phyloP scores from a whole-genome alignment of 2,113 vertebrate species.

The Laticauda colubrina region DNA sequence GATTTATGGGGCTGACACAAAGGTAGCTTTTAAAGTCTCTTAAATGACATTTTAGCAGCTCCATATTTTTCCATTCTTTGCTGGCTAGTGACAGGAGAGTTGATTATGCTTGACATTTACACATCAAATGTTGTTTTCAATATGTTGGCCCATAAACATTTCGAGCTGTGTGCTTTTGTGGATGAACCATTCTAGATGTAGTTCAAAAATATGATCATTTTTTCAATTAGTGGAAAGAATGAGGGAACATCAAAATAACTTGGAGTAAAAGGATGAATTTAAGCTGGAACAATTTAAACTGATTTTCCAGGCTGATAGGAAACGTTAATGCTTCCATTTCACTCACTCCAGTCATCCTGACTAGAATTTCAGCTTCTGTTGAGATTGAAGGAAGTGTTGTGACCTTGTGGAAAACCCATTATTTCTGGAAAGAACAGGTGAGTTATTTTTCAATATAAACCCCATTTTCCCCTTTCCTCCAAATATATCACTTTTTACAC shows the following conservation, averaged over 20 bases:
- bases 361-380: background rate
- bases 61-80: background rate
- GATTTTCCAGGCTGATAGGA: slow-evolving; percentile 22
- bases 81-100: slow-evolving; percentile 24
- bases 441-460: background rate
- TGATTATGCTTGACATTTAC: slow-evolving; percentile 50
- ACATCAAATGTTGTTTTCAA: slow-evolving; percentile 50
- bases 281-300: slow-evolving; percentile 58
- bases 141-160: slow-evolving; percentile 15
- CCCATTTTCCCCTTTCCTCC: background rate
- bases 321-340: slow-evolving; percentile 27
- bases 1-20: background rate
- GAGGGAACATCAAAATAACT: slow-evolving; percentile 43
- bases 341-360: too few relatives aligned
- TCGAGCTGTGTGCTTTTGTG: slow-evolving; percentile 32
- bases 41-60: background rate
- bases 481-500: background rate
- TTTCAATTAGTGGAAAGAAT: slow-evolving; percentile 56
- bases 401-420: background rate
- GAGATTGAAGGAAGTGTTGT: slow-evolving; percentile 17
- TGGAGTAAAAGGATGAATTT: slow-evolving; percentile 45
- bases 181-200: slow-evolving; percentile 48
- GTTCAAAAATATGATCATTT: slow-evolving; percentile 54
- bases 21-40: background rate
- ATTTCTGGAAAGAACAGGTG: background rate